These are phyloP conservation scores for Blastobasis adustella DNA, from an alignment of 2,888 invertebrate genomes.

Conservation along the genomic window DNA sequence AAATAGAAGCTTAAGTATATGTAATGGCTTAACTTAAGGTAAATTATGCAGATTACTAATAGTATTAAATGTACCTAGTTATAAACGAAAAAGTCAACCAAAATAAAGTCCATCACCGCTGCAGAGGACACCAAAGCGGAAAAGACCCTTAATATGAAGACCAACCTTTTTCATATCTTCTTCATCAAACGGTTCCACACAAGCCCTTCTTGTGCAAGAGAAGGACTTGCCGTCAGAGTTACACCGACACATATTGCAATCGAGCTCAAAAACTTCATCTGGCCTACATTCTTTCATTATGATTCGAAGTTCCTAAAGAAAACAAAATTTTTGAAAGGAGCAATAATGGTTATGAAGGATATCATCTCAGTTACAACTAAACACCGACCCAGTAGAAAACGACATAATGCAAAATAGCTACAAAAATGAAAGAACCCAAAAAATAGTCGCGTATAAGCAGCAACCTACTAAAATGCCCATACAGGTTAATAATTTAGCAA, in stretches of 20 bases:
- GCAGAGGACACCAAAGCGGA: background rate
- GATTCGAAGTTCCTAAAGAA: slow-evolving; percentile 33
- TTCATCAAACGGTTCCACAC: slow-evolving; percentile 32
- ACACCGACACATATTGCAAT: slow-evolving; percentile 76
- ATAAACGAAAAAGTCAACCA: no score
- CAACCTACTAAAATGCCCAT: background rate
- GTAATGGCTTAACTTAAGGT: no score
- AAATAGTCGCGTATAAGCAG: background rate
- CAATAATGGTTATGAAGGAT: background rate
- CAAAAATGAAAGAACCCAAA: background rate
- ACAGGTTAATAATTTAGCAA: background rate
- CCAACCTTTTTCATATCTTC: slow-evolving; percentile 34
- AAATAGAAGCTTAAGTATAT: no score
- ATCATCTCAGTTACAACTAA: background rate
- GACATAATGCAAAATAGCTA: background rate
- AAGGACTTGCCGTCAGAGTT: slow-evolving; percentile 70
- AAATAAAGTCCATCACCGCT: background rate
- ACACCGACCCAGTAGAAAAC: background rate
- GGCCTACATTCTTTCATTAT: slow-evolving; percentile 57
- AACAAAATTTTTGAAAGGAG: background rate
- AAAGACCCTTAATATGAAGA: background rate
- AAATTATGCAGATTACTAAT: no score
- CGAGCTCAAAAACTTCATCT: slow-evolving; percentile 67
- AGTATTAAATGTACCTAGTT: no score
- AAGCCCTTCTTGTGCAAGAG: slow-evolving; percentile 67